Conservation (phyloP, 1,140 invertebrate genomes). For the Drosophila sproati region DNA sequence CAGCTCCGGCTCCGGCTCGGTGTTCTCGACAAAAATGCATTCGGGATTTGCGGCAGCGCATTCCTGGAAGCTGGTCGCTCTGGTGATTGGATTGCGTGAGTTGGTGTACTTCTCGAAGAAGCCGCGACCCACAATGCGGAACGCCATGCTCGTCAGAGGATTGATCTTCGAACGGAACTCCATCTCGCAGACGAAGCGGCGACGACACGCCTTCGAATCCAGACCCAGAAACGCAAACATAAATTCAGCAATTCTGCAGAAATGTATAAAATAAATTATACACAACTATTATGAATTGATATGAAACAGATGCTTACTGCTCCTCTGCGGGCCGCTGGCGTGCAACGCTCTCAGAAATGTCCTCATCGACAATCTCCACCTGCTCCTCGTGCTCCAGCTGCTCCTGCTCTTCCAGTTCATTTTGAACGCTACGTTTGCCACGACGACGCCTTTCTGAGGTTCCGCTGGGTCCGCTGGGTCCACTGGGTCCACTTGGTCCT, state of each 20-base stretch:
- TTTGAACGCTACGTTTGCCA: slow-evolving; percentile 48
- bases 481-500: slow-evolving; percentile 37
- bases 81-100: slow-evolving; percentile 55
- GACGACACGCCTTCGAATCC: slow-evolving; percentile 75
- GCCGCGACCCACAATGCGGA: slow-evolving; percentile 77
- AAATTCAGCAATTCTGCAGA: slow-evolving; percentile 71
- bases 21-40: slow-evolving; percentile 74
- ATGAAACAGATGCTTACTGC: slow-evolving; percentile 47
- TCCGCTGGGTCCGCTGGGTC: slow-evolving; percentile 49
- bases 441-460: slow-evolving; percentile 42
- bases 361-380: slow-evolving; percentile 68
- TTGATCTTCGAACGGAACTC: slow-evolving; percentile 78
- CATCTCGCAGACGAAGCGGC: slow-evolving; percentile 83
- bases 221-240: slow-evolving; percentile 80
- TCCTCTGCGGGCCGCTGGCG: slow-evolving; percentile 73
- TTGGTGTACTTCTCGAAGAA: slow-evolving; percentile 82
- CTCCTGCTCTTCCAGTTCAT: slow-evolving; percentile 44
- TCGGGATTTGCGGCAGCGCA: slow-evolving; percentile 75
- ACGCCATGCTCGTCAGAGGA: slow-evolving; percentile 80
- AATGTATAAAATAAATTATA: background rate
- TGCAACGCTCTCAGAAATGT: slow-evolving; percentile 59
- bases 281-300: too few species aligned
- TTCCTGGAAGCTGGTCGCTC: slow-evolving; percentile 65
- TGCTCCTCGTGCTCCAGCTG: slow-evolving; percentile 43
- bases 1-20: slow-evolving; percentile 12